Conservation (phyloP, 2,797 vertebrate genomes). For the Lacerta viridis region DNA sequence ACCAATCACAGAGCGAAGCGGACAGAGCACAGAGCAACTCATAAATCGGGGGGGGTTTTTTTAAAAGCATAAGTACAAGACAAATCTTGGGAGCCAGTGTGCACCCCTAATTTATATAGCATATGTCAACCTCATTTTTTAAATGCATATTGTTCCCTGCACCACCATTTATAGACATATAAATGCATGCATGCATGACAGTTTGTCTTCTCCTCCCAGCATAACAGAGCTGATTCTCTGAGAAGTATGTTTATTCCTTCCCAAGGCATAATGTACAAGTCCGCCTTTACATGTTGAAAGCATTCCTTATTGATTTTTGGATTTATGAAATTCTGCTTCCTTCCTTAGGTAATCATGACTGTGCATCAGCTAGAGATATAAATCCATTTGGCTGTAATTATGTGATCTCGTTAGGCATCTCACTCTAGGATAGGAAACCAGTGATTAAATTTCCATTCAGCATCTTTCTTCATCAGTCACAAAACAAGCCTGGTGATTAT, state of each 20-base stretch:
- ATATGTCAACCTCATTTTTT: not conserved
- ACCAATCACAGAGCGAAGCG: too few species aligned
- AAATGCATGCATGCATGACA: too few species aligned
- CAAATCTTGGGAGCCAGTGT: not conserved
- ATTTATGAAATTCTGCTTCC: slow-evolving; percentile 58
- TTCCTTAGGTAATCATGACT: slow-evolving; percentile 68
- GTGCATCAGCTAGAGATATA: slow-evolving; percentile 65
- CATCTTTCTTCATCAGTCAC: slow-evolving; percentile 71
- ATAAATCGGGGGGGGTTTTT: too few species aligned
- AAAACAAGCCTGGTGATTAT: slow-evolving; percentile 74
- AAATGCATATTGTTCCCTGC: not conserved
- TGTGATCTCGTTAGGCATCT: slow-evolving; percentile 71
- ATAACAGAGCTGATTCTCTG: not conserved
- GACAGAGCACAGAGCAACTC: too few species aligned
- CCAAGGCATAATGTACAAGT: not conserved
- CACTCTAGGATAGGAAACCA: slow-evolving; percentile 72
- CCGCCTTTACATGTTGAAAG: slow-evolving; percentile 25
- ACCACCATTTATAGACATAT: not conserved
- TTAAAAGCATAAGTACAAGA: not conserved
- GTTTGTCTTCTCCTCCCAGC: fast-evolving
- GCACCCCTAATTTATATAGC: not conserved
- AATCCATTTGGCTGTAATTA: slow-evolving; percentile 75
- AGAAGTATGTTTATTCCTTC: slow-evolving; percentile 9
- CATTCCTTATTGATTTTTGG: slow-evolving; percentile 44
- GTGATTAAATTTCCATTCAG: slow-evolving; percentile 76